Percentiles rank a stretch among this genome's conserved stretches.
Evolutionary conservation across 2,888 invertebrate species (phyloP).

Genomic region (Celastrina argiolus): DNA sequence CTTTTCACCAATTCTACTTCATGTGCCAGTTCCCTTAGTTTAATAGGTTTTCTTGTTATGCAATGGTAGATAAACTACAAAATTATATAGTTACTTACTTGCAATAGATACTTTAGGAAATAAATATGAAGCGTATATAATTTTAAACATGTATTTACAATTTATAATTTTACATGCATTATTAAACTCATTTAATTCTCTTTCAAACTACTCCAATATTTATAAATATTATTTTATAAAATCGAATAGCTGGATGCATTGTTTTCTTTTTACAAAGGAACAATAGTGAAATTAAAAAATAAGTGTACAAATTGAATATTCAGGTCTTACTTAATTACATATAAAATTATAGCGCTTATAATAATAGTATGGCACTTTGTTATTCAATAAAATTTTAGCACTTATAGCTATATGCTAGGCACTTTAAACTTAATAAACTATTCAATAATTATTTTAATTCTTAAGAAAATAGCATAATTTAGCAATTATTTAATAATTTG

Average conservation of each 20-base stretch:
- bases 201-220: neutral
- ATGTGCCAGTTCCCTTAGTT: too few relatives aligned
- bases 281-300: neutral
- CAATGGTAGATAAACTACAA: too few relatives aligned
- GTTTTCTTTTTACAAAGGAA: neutral
- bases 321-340: neutral
- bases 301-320: neutral
- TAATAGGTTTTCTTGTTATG: too few relatives aligned
- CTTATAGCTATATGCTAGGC: neutral
- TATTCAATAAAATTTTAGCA: neutral
- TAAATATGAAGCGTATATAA: neutral
- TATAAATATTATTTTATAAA: slow-evolving; percentile 17
- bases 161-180: slow-evolving; percentile 6
- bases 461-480: neutral
- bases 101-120: neutral
- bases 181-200: neutral
- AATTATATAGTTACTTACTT: too few relatives aligned
- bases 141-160: neutral
- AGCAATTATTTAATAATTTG: neutral
- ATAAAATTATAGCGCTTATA: neutral
- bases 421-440: neutral
- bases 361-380: slow-evolving; percentile 17
- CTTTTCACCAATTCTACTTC: too few relatives aligned
- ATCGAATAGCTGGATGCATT: neutral
- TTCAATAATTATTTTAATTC: neutral